Base-by-base conservation (phyloP, 2,797 vertebrate genomes). In the Smutsia temminckii region DNA sequence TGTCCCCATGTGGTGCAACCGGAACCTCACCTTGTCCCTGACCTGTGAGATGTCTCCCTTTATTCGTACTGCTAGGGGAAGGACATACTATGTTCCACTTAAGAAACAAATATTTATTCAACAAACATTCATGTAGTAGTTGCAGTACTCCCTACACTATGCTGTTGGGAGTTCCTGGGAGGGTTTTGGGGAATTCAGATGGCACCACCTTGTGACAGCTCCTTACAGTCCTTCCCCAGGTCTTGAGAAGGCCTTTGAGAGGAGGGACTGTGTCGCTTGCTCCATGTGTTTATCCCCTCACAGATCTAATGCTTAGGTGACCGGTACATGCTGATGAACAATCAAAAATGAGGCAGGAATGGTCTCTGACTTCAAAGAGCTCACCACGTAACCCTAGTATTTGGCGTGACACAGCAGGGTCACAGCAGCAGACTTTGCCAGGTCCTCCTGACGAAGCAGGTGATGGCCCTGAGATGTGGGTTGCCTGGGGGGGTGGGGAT, bases 391-490 rank as follows among this genome's bases (percentile, higher is more conserved):
- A 89, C 23, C 32, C 40, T 13, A 63, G 61, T 8, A 40, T 46
- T 53, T 64, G 42, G 85, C 40, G 12, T 5, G n/a, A 34, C 59
- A 59, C 17, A 25, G 57, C 3, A 42, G 77, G 46, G 46, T 46
- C 46, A 46, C 46, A 46, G 46, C 11, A 46, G 46, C 46, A 46
- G 46, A 46, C 46, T 46, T 12, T 46, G 46, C 46, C 46, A 46
- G 46, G 79, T 83, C 68, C 57, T 85, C 91, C 55, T 63, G 42
- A 88, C 23, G 92, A 96, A 92, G 85, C 89, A 92, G 71, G 72
- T 8, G 7, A 29, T 72, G 83, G 91, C 71, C 32, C 74, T 74
- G 84, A 71, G 37, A 10, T n/a, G 46, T 32, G n/a, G 57, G 85
- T 85, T 89, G 74, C 42, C 79, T 40, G 29, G 57, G 89, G 29